Percentiles rank a stretch among this genome's conserved stretches.
phyloP scores from a whole-genome alignment of 1,140 invertebrate genomes.

The Chelonus insularis region DNA sequence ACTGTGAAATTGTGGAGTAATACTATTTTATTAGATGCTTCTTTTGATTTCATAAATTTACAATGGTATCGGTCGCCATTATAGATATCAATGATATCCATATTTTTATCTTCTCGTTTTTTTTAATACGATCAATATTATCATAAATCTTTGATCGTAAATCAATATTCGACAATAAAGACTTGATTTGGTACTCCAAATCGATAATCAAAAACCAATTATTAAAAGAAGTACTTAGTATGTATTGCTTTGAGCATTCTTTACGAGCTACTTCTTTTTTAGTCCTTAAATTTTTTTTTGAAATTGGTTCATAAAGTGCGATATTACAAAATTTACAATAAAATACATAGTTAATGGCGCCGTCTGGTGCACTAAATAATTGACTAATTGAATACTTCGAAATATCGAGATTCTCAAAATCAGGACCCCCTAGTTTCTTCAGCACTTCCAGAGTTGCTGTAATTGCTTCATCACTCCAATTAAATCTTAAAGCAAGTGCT shows the following conservation, averaged over 20 bases:
- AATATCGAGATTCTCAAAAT: constrained; percentile 28
- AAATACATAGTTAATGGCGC: constrained; percentile 25
- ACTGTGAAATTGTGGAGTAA: constrained; percentile 23
- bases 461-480: constrained; percentile 22
- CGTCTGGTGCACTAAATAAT: constrained; percentile 21
- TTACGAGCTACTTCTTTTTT: constrained; percentile 8
- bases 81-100: constrained; percentile 22
- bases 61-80: constrained; percentile 26
- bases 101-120: not conserved
- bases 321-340: constrained; percentile 28
- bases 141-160: not conserved
- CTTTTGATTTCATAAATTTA: constrained; percentile 17
- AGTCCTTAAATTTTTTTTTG: constrained; percentile 13
- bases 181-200: constrained; percentile 27
- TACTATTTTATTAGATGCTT: constrained; percentile 18
- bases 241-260: constrained; percentile 23
- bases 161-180: constrained; percentile 24
- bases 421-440: constrained; percentile 30
- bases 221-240: constrained; percentile 7
- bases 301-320: constrained; percentile 15
- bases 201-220: constrained; percentile 31
- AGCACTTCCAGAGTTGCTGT: constrained; percentile 26
- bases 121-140: no score
- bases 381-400: constrained; percentile 25
- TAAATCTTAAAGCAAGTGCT: constrained; percentile 27